These are phyloP conservation scores for Rhodinocichla rosea DNA, from an alignment of 2,113 vertebrate species.

Conservation along the genomic window DNA sequence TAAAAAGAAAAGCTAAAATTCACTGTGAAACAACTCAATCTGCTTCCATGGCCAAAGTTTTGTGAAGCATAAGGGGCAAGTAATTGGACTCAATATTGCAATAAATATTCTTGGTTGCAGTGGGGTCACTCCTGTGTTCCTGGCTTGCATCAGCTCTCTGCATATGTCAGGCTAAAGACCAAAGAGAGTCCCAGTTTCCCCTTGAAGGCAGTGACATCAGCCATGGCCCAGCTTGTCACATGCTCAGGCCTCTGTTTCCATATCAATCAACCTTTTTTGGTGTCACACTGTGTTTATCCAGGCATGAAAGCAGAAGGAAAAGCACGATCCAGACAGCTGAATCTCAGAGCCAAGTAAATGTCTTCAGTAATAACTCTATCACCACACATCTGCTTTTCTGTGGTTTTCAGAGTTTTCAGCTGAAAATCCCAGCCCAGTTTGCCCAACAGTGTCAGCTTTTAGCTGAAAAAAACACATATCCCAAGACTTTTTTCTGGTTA, in stretches of 20 bases:
- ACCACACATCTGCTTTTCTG: background rate
- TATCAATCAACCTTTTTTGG: background rate
- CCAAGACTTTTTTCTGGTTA: background rate
- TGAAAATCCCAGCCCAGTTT: background rate
- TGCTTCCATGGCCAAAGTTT: background rate
- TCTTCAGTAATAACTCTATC: background rate
- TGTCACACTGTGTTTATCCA: background rate
- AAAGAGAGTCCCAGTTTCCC: background rate
- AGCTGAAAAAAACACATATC: background rate
- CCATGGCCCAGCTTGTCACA: background rate
- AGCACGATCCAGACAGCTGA: background rate
- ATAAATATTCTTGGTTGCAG: background rate
- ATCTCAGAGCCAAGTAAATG: background rate
- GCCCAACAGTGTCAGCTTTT: background rate
- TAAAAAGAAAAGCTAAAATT: background rate
- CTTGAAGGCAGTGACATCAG: background rate
- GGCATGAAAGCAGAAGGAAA: background rate
- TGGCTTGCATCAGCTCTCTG: background rate
- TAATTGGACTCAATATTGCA: background rate
- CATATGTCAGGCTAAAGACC: background rate
- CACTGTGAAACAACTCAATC: background rate
- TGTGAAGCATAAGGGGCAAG: background rate
- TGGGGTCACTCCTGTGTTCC: background rate
- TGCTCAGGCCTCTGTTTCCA: background rate
- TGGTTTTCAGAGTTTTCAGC: background rate